Base-by-base conservation (phyloP, 2,797 vertebrate species). In the Mormyrus proboscirostris region DNA sequence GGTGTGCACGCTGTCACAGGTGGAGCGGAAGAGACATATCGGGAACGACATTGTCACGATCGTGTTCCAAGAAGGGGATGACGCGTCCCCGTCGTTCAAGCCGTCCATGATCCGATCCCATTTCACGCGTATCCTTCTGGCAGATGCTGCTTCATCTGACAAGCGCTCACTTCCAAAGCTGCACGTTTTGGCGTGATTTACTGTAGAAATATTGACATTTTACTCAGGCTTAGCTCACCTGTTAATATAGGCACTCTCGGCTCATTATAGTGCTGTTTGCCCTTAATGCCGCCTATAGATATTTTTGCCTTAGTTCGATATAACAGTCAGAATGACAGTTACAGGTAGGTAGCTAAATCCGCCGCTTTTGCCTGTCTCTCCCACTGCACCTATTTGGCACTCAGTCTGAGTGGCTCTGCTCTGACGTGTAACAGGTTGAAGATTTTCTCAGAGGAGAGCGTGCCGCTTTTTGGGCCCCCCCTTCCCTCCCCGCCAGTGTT, bases 261-360 rank as follows among this genome's bases (percentile, higher is more conserved):
- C 50, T 38, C n/a, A 65, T 59, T 55, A 41, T 47, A 29, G 16
- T 88, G n/a, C 44, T 73, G 38, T 41, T 47, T 73, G 33, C 94
- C 94, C 94, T 95, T 94, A 22, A 96, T 92, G 89, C 9, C 5
- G 1, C 9, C 76, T 82, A 9, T 94, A 99, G 98, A 99, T 97
- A 99, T 99, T 95, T 99, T 99, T 98, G 98, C 98, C 96, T 98
- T 99, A 97, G 98, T 99, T 95, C 97, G 97, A 93, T 99, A 99
- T 90, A 98, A 98, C 93, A 97, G 96, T 91, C 97, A 98, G 94
- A 98, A 96, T 90, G 97, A 98, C 95, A 98, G 97, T 94, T 99
- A 99, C 97, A 98, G 98, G 98, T 99, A 94, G 89, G 97, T 88
- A 25, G 53, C 47, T 90, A 0, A 88, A 51, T 82, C 79, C 89